phyloP scores from a whole-genome alignment of 2,797 vertebrate species.

The Centroberyx gerrardi region DNA sequence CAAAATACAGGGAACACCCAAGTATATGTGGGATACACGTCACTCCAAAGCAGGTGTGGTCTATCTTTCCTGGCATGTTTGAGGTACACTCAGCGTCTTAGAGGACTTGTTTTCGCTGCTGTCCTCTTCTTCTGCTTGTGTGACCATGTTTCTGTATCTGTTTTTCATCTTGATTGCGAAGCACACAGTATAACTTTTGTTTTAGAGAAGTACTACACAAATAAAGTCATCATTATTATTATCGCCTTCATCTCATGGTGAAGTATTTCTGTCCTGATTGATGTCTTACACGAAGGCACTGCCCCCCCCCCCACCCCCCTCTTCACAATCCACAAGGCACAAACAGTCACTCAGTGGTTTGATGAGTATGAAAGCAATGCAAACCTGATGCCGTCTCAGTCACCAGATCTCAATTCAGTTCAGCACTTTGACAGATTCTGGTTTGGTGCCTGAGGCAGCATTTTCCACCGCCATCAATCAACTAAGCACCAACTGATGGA shows the following conservation, averaged over 20 bases:
- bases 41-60: background rate
- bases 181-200: no score
- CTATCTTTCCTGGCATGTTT: no score
- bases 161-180: no score
- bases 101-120: no score
- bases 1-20: background rate
- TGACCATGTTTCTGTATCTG: no score
- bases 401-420: background rate
- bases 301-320: no score
- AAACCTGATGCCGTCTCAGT: slow-evolving; percentile 2
- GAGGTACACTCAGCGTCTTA: no score
- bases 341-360: background rate
- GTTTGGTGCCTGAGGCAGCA: background rate
- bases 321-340: background rate
- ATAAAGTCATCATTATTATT: no score
- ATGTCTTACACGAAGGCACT: background rate
- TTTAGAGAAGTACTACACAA: no score
- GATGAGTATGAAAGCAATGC: background rate
- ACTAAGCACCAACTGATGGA: background rate
- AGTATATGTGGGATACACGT: slow-evolving; percentile 14
- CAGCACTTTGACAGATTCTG: background rate
- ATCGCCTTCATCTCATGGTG: no score
- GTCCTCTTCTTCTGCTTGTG: no score
- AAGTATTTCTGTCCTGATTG: background rate
- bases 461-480: background rate